Percentiles rank a stretch among this genome's conserved stretches.
phyloP scores from a whole-genome alignment of 2,113 vertebrate species.

The Daboia siamensis region DNA sequence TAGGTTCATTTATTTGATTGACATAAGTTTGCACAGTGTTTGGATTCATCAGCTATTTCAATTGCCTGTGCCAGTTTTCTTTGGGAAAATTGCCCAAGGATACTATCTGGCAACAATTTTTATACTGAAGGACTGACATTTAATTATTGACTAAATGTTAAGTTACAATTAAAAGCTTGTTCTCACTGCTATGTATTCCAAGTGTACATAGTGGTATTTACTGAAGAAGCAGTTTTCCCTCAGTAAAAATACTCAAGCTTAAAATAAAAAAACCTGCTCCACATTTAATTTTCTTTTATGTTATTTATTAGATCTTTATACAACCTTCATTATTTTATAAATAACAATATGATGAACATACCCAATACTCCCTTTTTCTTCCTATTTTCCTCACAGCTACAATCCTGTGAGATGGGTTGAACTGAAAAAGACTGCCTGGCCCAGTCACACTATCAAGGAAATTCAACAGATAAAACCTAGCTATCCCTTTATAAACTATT shows the following conservation, averaged over 20 bases:
- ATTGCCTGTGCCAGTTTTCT: not conserved
- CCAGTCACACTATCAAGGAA: not conserved
- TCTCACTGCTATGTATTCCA: not conserved
- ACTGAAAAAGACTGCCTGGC: not conserved
- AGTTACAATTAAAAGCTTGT: not conserved
- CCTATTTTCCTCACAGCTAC: not conserved
- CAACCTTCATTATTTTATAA: not conserved
- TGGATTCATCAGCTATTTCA: not conserved
- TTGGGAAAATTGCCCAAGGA: constrained; percentile 13
- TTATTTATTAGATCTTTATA: not conserved
- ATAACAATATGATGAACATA: not conserved
- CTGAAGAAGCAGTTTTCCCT: not conserved
- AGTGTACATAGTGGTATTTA: not conserved
- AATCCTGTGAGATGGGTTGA: not conserved
- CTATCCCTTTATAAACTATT: not conserved
- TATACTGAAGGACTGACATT: not conserved
- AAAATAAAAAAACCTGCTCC: not conserved
- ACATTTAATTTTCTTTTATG: not conserved
- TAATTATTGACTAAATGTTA: not conserved
- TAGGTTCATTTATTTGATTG: not conserved
- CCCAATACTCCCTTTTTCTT: not conserved
- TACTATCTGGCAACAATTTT: not conserved
- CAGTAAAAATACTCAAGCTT: not conserved
- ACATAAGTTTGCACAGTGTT: not conserved
- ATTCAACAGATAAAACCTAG: not conserved